Evolutionary conservation across 1,140 invertebrate species (phyloP), one percentile per base, ranked within the genome.

Genomic region (Psilanteris sp.): DNA sequence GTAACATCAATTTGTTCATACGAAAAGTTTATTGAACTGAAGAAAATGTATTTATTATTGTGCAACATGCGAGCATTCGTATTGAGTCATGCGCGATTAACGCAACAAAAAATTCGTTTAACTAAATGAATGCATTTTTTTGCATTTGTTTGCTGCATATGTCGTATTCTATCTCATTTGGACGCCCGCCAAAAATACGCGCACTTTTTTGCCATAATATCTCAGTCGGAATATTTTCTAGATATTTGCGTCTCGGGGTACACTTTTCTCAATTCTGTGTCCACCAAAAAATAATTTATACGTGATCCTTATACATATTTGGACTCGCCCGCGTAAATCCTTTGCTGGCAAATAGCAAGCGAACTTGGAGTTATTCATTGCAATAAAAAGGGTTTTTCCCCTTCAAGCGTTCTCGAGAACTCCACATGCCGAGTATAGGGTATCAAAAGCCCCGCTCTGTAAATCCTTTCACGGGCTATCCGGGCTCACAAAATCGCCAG

Each of bases 311-410:
- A 52, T 55, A 26, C 26, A 43, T 43, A 41, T 44, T 57, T 34
- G 16, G 52, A 5, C 29, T 52, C 36, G 22, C 54, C 34, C 50
- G 34, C 32, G 36, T 43, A 52, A 52, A 59, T 59, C 52, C 52
- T 43, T 22, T 18, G 66, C 52, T 6, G 44, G 44, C 14, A 52
- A 59, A 70, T 59, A 59, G 54, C 66, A 20, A 37, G 34, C 43
- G 27, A 31, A 57, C 64, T 68, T 36, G 54, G 20, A 70, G 41
- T 48, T 70, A 59, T 70, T 70, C 54, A 52, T 70, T 70, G 59
- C 54, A 59, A 70, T 70, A 50, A 70, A 70, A 52, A 70, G 54
- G 54, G 43, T 50, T 70, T 70, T 68, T 57, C 44, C 66, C 66
- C 52, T 59, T 50, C 54, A 29, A 67, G 44, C 36, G 27, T 41